Percentiles rank a stretch among this genome's conserved stretches.
phyloP scores from a whole-genome alignment of 2,797 vertebrate genomes.

The Rhinogobio ventralis region DNA sequence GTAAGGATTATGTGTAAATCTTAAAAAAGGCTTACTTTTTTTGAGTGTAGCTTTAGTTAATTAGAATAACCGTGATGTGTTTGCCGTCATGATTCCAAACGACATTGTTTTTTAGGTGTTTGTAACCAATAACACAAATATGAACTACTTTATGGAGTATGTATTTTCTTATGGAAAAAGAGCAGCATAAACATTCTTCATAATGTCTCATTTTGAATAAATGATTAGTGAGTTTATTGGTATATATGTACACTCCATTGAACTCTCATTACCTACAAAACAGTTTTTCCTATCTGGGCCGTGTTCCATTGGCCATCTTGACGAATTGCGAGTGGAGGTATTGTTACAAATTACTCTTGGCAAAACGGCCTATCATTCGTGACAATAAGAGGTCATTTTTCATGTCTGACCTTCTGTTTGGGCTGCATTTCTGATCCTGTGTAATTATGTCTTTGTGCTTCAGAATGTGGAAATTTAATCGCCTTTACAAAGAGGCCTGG shows the following conservation, averaged over 20 bases:
- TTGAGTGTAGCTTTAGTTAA: not conserved
- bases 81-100: not conserved
- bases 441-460: constrained; percentile 77
- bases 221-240: not conserved
- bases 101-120: not conserved
- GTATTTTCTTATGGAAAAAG: not conserved
- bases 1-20: too few species aligned
- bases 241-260: not conserved
- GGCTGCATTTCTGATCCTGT: constrained; percentile 75
- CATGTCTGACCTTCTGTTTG: constrained; percentile 54
- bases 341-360: constrained; percentile 43
- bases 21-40: too few species aligned
- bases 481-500: constrained; percentile 72
- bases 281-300: not conserved
- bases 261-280: not conserved
- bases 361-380: constrained; percentile 52
- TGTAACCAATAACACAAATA: not conserved
- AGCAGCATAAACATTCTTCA: not conserved
- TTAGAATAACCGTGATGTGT: not conserved
- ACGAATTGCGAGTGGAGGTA: constrained; percentile 9
- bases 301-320: constrained; percentile 15
- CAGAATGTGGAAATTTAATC: constrained; percentile 68
- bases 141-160: not conserved
- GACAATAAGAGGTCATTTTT: constrained; percentile 74
- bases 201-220: not conserved